Percentiles rank a stretch among this genome's conserved stretches.
Conservation (phyloP, 2,113 vertebrate species). For the Anoura caudifer region DNA sequence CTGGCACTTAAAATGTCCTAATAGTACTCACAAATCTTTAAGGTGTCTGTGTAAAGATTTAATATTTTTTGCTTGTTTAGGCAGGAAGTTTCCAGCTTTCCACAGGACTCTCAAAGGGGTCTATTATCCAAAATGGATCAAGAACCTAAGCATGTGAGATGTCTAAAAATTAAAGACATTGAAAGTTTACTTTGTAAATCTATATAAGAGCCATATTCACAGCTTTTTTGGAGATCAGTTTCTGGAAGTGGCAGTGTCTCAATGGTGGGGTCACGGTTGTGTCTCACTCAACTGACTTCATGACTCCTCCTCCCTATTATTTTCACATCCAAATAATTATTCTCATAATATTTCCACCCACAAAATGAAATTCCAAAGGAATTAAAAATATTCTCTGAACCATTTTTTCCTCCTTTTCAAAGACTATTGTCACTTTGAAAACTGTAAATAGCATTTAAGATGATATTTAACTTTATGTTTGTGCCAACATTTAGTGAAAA, state of each 20-base stretch:
- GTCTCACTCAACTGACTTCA: background rate
- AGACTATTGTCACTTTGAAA: conserved; percentile 36
- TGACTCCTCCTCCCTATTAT: background rate
- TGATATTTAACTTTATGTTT: conserved; percentile 53
- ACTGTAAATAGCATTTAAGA: conserved; percentile 43
- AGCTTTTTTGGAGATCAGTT: background rate
- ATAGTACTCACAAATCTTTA: background rate
- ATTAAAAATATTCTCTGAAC: background rate
- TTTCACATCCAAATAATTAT: conserved; percentile 55
- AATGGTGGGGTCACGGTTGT: background rate
- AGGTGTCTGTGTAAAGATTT: background rate
- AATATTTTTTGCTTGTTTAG: background rate
- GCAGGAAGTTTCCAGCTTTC: background rate
- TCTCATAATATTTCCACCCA: conserved; percentile 49
- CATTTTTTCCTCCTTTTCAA: background rate
- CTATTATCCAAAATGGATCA: background rate
- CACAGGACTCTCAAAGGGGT: background rate
- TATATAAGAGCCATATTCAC: background rate
- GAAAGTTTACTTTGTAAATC: background rate
- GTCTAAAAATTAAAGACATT: background rate
- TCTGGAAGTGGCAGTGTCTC: background rate
- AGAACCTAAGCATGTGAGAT: background rate
- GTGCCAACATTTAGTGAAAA: conserved; percentile 59
- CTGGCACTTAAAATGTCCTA: background rate
- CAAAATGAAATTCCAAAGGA: conserved; percentile 31